Evolutionary conservation across 2,113 vertebrate genomes (phyloP), one percentile per base, ranked within the genome.

Genomic region (Rhinoderma darwinii): DNA sequence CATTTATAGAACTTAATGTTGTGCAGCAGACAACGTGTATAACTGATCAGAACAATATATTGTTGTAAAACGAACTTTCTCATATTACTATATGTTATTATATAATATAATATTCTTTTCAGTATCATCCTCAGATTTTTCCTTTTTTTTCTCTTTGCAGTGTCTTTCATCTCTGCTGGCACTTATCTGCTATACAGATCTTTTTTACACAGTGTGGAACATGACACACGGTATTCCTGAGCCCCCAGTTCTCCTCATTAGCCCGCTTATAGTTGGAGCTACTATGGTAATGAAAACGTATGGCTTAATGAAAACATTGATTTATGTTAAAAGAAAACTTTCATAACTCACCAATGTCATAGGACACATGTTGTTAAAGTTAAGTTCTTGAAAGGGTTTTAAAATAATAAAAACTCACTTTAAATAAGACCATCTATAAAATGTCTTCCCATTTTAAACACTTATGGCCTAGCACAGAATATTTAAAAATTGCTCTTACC

Each of bases 191-290:
- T 88, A 86, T 37, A 30, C 79, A 43, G 88, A 88, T 66, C 84
- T 88, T 47, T 88, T 88, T 51, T 88, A 88, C 88, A 88, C 88
- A 4, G 56, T 88, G 27, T 88, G 88, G 88, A 86, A 88, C 27
- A 73, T 87, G 68, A 87, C 79, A 37, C 78, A 87, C 30, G 56
- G 51, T 25, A 63, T 75, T 22, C 50, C 51, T 4, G 76, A 87
- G 47, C 59, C 86, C 9, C 86, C 86, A 25, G 86, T 81, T 61
- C 79, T 87, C 41, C 79, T 87, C 11, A 87, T 87, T 51, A 87
- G 86, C 43, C 86, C 86, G 15, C 39, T 87, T 10, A 61, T 87
- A 17, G 78, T 82, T 51, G 86, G 86, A 59, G 68, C 86, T 22
- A 22, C 86, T 15, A 87, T 87, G 86, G 86, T 87, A 87, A 87